Evolutionary conservation across 2,888 invertebrate species (phyloP).

Genomic region (Sialis lutaria): DNA sequence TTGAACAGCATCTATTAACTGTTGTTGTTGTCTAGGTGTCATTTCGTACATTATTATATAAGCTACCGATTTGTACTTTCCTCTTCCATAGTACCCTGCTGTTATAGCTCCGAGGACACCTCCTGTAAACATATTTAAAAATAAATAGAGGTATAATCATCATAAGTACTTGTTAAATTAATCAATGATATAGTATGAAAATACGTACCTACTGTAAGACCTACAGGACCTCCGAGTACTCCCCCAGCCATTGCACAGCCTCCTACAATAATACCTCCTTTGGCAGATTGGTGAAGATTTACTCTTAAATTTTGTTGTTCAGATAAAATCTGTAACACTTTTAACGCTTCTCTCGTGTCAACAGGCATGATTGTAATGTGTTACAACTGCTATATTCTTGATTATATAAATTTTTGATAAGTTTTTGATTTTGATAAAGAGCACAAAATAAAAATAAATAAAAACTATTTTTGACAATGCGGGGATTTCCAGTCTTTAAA

Average conservation of each 20-base stretch:
- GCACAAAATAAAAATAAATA: no score
- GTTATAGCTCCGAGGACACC: conserved; percentile 18
- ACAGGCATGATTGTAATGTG: conserved; percentile 11
- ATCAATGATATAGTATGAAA: no score
- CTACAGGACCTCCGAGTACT: conserved; percentile 22
- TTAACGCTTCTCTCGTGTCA: conserved; percentile 13
- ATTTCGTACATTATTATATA: conserved; percentile 17
- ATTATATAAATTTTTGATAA: no score
- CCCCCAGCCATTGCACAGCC: conserved; percentile 20
- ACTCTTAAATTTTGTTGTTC: conserved; percentile 19
- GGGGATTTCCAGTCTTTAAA: no score
- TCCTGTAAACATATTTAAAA: conserved; percentile 13
- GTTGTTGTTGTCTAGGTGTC: conserved; percentile 16
- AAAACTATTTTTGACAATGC: no score
- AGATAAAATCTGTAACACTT: conserved; percentile 17
- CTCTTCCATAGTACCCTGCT: conserved; percentile 14
- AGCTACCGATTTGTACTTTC: conserved; percentile 20
- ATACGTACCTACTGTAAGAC: conserved; percentile 20
- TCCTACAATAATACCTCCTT: conserved; percentile 20
- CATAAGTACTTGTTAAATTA: not conserved
- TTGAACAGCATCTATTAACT: conserved; percentile 13
- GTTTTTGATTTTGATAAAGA: no score
- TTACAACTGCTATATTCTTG: no score
- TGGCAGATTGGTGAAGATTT: conserved; percentile 18
- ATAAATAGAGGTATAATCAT: not conserved